These are phyloP conservation scores for Hypselothyrea guttata DNA, from an alignment of 2,888 invertebrate species.

Conservation along the genomic window DNA sequence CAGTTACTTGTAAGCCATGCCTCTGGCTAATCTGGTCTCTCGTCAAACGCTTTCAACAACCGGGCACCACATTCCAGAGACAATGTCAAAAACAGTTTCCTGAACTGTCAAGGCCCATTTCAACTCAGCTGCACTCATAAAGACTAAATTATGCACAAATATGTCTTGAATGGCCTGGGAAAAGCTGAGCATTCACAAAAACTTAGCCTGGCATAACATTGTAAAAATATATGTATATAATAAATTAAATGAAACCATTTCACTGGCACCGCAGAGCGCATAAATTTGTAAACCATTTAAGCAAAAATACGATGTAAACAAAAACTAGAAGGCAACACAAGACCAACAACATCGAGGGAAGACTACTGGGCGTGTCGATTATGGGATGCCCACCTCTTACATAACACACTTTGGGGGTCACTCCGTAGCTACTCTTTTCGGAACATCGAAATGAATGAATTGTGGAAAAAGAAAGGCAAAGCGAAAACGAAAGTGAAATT, in stretches of 20 bases:
- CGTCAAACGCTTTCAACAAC: constrained; percentile 45
- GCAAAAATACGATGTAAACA: constrained; percentile 16
- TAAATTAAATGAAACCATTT: constrained; percentile 48
- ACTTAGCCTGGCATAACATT: constrained; percentile 41
- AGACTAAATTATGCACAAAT: constrained; percentile 1
- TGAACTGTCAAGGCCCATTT: constrained; percentile 6
- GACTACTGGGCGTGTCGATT: constrained; percentile 64
- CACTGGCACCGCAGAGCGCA: constrained; percentile 43
- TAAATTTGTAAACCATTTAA: constrained; percentile 67
- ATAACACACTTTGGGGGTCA: constrained; percentile 62
- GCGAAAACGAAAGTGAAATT: constrained; percentile 65
- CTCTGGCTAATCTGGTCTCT: constrained; percentile 23
- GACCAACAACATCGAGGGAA: constrained; percentile 18
- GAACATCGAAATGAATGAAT: constrained; percentile 53
- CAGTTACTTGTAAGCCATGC: not conserved
- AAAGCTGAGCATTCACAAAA: constrained; percentile 3
- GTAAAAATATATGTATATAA: not conserved
- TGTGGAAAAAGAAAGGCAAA: constrained; percentile 35
- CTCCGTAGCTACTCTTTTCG: constrained; percentile 17
- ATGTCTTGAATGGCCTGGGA: constrained; percentile 16
- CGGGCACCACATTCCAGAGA: constrained; percentile 42
- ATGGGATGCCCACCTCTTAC: constrained; percentile 29
- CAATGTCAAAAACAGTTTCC: constrained; percentile 26
- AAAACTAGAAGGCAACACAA: constrained; percentile 28
- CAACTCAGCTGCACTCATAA: constrained; percentile 8